These are phyloP conservation scores for Drosophila rellima DNA, from an alignment of 2,888 invertebrate genomes.

Conservation along the genomic window DNA sequence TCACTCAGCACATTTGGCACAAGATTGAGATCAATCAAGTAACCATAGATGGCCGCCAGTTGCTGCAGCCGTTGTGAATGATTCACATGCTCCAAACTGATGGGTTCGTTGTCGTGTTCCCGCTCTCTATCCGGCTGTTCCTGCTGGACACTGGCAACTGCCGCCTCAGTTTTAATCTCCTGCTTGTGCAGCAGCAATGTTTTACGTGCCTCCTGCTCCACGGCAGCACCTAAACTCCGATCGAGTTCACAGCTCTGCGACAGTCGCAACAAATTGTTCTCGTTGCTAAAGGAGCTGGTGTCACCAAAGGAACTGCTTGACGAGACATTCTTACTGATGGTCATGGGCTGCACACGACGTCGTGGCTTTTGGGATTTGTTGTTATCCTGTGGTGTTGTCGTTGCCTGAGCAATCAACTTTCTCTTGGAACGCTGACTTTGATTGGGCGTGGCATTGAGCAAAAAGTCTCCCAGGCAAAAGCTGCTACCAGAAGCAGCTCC, in stretches of 20 bases:
- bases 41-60: constrained; percentile 81
- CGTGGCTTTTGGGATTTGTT: constrained; percentile 76
- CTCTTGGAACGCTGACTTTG: constrained; percentile 65
- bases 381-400: constrained; percentile 15
- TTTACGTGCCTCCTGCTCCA: constrained; percentile 81
- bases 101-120: constrained; percentile 7
- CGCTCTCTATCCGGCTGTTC: constrained; percentile 24
- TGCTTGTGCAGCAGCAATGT: constrained; percentile 74
- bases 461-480: constrained; percentile 84
- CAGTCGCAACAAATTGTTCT: constrained; percentile 84
- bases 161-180: constrained; percentile 75
- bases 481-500: constrained; percentile 44
- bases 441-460: constrained; percentile 65
- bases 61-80: constrained; percentile 62
- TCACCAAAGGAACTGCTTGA: constrained; percentile 59
- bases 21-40: constrained; percentile 83
- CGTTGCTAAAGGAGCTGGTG: constrained; percentile 83
- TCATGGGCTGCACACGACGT: constrained; percentile 84
- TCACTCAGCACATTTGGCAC: constrained; percentile 84
- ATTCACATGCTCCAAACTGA: constrained; percentile 70
- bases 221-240: constrained; percentile 70
- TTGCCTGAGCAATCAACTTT: constrained; percentile 54
- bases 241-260: constrained; percentile 80
- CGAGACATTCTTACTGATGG: constrained; percentile 69
- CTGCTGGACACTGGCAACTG: constrained; percentile 19